phyloP scores from a whole-genome alignment of 2,888 invertebrate genomes.

The Polydrusus pterygomalis region DNA sequence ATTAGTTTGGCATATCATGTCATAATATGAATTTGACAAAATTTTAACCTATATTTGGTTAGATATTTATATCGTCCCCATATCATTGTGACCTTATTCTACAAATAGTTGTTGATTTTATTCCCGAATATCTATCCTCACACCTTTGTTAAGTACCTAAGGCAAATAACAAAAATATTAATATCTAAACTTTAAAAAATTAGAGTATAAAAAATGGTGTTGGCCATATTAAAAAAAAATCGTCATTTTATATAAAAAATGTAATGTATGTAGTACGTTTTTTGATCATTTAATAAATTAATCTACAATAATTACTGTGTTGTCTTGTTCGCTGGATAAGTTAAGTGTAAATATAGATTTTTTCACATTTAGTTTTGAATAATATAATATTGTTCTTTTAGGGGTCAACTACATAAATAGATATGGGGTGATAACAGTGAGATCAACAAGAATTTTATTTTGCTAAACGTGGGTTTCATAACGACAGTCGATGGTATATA shows the following conservation, averaged over 20 bases:
- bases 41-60: no score
- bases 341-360: slow-evolving; percentile 54
- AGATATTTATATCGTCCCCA: no score
- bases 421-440: slow-evolving; percentile 48
- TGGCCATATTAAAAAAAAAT: no score
- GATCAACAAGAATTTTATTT: slow-evolving; percentile 50
- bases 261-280: slow-evolving; percentile 28
- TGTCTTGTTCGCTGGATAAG: slow-evolving; percentile 50
- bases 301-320: slow-evolving; percentile 50
- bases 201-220: no score
- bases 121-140: no score
- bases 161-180: no score
- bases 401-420: slow-evolving; percentile 55
- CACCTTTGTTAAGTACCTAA: no score
- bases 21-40: no score
- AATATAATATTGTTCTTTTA: slow-evolving; percentile 55
- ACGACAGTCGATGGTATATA: background rate
- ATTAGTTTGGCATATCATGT: no score
- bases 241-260: background rate
- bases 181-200: no score
- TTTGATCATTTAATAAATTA: slow-evolving; percentile 40
- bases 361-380: slow-evolving; percentile 53
- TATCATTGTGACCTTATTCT: no score
- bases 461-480: slow-evolving; percentile 40
- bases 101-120: no score